Evolutionary conservation across 2,888 invertebrate genomes (phyloP).

Genomic region (Lissonota sp.): DNA sequence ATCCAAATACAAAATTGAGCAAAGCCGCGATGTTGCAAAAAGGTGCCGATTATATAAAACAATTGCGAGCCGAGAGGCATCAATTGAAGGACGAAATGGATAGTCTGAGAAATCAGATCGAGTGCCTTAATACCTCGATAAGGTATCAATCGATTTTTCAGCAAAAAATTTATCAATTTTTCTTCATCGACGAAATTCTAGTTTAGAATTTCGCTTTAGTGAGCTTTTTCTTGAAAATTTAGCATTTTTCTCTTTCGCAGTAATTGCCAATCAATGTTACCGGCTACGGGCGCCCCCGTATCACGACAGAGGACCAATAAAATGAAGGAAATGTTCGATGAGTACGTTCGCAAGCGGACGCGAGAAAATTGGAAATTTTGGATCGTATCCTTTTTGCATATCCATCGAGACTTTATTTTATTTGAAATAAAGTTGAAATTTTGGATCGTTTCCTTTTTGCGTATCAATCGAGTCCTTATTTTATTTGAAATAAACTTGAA

Average conservation of each 20-base stretch:
- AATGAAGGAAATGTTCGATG: constrained; percentile 96
- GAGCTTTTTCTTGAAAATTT: background rate
- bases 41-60: constrained; percentile 97
- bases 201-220: background rate
- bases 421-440: too few relatives aligned
- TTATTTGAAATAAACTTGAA: background rate
- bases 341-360: constrained; percentile 94
- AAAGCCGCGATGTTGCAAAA: constrained; percentile 99
- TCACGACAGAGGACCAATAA: constrained; percentile 95
- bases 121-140: constrained; percentile 94
- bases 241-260: constrained; percentile 84
- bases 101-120: constrained; percentile 93
- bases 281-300: constrained; percentile 97
- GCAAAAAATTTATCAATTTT: background rate
- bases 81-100: constrained; percentile 96
- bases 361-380: constrained; percentile 98
- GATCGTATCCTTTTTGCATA: constrained; percentile 93
- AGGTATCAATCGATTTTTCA: constrained; percentile 85
- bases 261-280: constrained; percentile 96
- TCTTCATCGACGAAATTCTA: background rate
- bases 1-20: constrained; percentile 95
- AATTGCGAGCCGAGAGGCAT: constrained; percentile 93
- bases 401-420: constrained; percentile 6
- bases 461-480: constrained; percentile 13
- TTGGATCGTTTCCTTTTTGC: too few relatives aligned